phyloP scores from a whole-genome alignment of 2,888 invertebrate genomes.

The Eudasyphora cyanicolor region DNA sequence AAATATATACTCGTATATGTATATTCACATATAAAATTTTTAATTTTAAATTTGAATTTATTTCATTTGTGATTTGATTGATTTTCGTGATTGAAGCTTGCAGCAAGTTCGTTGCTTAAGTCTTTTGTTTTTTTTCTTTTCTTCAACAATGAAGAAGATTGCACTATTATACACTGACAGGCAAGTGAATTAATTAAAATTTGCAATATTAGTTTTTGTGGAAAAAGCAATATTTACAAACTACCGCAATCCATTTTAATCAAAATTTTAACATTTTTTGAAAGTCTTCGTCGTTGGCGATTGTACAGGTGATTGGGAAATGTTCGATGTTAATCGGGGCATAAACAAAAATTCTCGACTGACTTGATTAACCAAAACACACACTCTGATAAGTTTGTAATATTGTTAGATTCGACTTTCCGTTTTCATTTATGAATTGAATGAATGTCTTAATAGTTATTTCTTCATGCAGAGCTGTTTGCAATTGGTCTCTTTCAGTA shows the following conservation, averaged over 20 bases:
- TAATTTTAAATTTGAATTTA: not conserved
- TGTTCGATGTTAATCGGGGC: not conserved
- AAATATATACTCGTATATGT: not conserved
- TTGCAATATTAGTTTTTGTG: not conserved
- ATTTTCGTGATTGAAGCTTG: not conserved
- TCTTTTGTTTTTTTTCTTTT: conserved; percentile 23
- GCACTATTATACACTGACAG: too few relatives aligned
- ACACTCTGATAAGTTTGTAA: not conserved
- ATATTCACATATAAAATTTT: not conserved
- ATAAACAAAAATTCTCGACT: not conserved
- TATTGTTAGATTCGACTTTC: not conserved
- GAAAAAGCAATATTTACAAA: not conserved
- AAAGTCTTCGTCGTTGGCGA: not conserved
- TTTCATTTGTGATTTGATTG: not conserved
- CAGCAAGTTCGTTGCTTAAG: conserved; percentile 15
- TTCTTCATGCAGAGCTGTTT: not conserved
- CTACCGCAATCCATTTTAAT: not conserved
- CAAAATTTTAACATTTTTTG: conserved; percentile 19
- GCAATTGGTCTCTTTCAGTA: not conserved
- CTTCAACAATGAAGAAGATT: conserved; percentile 2
- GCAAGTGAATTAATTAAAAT: conserved; percentile 1
- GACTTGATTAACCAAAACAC: conserved; percentile 11
- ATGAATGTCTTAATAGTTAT: not conserved
- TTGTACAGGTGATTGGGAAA: not conserved
- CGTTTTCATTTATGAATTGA: not conserved